Conservation (phyloP, 2,113 vertebrate genomes). For the Corvus cornix region DNA sequence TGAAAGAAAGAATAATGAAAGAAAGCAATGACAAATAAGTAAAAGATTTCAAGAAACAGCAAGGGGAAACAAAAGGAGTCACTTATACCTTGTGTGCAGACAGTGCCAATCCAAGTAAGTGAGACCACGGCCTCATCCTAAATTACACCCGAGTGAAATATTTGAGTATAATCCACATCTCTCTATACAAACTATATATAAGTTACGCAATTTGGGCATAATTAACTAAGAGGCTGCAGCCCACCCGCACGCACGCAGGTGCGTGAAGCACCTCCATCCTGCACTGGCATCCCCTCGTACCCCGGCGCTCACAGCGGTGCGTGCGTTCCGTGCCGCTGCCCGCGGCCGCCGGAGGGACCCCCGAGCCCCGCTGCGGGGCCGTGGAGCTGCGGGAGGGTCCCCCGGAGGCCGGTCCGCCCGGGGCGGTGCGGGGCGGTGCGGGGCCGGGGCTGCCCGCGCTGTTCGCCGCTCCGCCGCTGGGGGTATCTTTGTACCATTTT, state of each 20-base stretch:
- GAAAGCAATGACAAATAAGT: neutral
- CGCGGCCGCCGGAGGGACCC: neutral
- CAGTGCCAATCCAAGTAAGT: neutral
- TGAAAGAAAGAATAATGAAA: neutral
- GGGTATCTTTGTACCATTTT: constrained; percentile 87
- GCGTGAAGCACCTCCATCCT: neutral
- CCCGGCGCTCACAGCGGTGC: fast-evolving
- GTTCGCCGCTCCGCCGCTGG: constrained; percentile 75
- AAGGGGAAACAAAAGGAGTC: neutral
- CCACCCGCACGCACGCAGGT: neutral
- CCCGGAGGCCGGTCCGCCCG: neutral
- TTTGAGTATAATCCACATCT: fast-evolving
- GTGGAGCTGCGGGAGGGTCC: neutral
- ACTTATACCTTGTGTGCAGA: neutral
- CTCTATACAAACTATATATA: fast-evolving
- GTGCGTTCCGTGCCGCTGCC: neutral
- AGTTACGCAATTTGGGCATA: neutral
- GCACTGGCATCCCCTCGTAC: fast-evolving
- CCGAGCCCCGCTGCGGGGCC: neutral
- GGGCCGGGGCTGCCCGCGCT: constrained; percentile 48
- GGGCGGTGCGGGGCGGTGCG: neutral
- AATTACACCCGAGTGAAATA: neutral
- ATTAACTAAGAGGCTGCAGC: neutral
- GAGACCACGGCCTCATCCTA: neutral
- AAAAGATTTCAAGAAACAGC: neutral